Conservation (phyloP, 2,113 vertebrate species). For the Upupa epops region DNA sequence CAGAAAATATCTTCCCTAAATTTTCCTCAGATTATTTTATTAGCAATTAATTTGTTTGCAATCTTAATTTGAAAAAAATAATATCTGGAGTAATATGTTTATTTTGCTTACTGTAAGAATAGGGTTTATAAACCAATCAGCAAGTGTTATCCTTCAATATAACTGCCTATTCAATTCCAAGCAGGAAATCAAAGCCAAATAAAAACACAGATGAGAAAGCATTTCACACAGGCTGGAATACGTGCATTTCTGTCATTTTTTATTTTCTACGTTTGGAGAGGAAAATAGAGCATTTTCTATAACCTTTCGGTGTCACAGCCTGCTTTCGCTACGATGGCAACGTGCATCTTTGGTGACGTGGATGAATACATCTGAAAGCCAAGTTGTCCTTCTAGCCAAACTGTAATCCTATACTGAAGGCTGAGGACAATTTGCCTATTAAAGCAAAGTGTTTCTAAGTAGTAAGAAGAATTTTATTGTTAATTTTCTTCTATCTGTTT, state of each 20-base stretch:
- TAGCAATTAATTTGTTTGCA: background rate
- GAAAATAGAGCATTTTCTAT: conserved; percentile 32
- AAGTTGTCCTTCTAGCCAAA: conserved; percentile 58
- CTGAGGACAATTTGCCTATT: conserved; percentile 58
- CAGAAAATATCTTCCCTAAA: background rate
- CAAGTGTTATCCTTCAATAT: background rate
- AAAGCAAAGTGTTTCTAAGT: conserved; percentile 18
- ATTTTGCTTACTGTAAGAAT: background rate
- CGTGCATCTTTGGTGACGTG: conserved; percentile 55
- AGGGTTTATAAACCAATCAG: conserved; percentile 1
- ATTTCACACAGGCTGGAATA: conserved; percentile 4
- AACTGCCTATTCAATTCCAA: conserved; percentile 38
- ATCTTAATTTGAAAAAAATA: background rate
- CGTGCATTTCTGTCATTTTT: background rate
- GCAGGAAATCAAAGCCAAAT: conserved; percentile 50
- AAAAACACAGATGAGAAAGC: conserved; percentile 23
- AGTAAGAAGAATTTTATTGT: conserved; percentile 14
- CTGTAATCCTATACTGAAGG: conserved; percentile 50
- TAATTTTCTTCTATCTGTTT: conserved; percentile 28
- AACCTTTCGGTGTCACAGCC: conserved; percentile 9
- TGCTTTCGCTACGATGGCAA: conserved; percentile 29
- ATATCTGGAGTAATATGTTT: background rate
- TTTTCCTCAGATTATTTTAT: background rate
- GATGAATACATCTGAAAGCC: conserved; percentile 63
- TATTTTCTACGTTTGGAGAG: background rate